phyloP scores from a whole-genome alignment of 2,797 vertebrate species.

The Choloepus didactylus region DNA sequence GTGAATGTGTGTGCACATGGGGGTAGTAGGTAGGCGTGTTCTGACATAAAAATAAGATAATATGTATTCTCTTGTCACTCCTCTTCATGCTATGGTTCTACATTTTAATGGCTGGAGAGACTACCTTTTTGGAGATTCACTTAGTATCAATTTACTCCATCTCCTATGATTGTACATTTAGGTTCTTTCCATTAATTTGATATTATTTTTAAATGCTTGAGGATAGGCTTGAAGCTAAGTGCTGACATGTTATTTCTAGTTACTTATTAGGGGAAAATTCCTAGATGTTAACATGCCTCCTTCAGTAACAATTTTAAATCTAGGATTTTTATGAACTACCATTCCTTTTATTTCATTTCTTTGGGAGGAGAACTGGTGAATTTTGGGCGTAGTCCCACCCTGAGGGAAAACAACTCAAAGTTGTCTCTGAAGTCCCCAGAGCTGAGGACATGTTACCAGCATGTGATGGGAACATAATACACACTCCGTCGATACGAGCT shows the following conservation, averaged over 20 bases:
- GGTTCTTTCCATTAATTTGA: neutral
- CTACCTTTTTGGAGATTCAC: neutral
- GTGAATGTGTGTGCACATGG: neutral
- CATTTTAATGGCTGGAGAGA: neutral
- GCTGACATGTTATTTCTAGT: neutral
- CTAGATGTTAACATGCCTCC: neutral
- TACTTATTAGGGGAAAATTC: slow-evolving; percentile 1
- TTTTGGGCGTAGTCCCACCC: neutral
- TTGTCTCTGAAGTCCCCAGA: neutral
- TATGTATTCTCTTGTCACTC: neutral
- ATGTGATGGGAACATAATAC: neutral
- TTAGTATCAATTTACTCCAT: neutral
- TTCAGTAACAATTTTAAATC: neutral
- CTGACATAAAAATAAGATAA: neutral
- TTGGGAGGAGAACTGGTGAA: neutral
- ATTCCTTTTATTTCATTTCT: neutral
- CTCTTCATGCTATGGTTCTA: neutral
- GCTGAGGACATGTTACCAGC: neutral
- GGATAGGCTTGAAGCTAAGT: neutral
- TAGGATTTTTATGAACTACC: neutral
- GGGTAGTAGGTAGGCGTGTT: neutral
- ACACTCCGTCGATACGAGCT: rapidly evolving
- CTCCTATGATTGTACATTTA: neutral
- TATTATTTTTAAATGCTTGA: neutral
- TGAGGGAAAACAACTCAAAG: neutral